Conservation (phyloP, 2,113 vertebrate species). For the Hipposideros armiger region DNA sequence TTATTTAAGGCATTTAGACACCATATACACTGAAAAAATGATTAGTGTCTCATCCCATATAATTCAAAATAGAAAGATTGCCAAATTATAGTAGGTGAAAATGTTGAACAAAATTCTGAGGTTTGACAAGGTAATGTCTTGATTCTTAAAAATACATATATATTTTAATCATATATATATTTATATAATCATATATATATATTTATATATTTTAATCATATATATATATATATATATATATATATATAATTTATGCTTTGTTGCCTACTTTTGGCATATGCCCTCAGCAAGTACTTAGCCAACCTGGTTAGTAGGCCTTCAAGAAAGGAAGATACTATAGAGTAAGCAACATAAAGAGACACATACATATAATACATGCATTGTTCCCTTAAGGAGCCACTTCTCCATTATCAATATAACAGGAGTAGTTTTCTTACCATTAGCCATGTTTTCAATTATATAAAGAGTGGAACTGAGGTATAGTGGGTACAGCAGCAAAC, state of each 20-base stretch:
- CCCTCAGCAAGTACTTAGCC: neutral
- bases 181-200: neutral
- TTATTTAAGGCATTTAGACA: neutral
- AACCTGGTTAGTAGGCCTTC: neutral
- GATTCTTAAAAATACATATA: neutral
- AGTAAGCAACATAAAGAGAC: neutral
- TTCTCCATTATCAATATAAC: neutral
- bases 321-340: neutral
- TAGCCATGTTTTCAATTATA: neutral
- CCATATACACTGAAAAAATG: neutral
- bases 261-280: neutral
- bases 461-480: neutral
- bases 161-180: neutral
- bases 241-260: neutral
- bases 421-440: neutral
- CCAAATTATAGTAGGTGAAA: neutral
- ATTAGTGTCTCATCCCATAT: neutral
- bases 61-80: slow-evolving; percentile 30
- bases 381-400: neutral
- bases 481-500: neutral
- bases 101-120: neutral
- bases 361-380: neutral
- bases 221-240: too few relatives aligned
- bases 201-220: too few relatives aligned
- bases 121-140: neutral